Base-by-base conservation (phyloP, 2,113 vertebrate genomes). In the Naja naja region DNA sequence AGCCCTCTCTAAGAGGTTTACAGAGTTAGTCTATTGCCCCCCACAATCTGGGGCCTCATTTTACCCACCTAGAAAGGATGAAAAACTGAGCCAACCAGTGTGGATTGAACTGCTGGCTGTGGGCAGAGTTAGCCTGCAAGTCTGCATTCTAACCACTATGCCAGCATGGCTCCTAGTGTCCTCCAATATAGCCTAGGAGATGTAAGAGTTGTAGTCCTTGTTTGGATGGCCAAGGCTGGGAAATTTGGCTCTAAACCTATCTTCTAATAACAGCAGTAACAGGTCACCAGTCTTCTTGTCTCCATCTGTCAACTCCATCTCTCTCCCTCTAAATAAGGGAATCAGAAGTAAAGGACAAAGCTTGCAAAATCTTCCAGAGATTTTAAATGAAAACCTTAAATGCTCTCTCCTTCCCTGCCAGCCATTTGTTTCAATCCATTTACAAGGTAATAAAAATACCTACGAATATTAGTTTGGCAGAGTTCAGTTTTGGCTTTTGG, bases 381-480 rank as follows among this genome's bases (percentile, higher is more conserved):
- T 92, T 94, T 14, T 85, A 89, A 95, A 95, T 86, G 58, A 94
- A 96, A 30, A 30, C 34, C 39, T 95, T 91, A 92, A 43, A 0
- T 0, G 34, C 34, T 87, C 25, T 92, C 92, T 95, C 49, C 93
- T 94, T 60, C 95, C 93, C 14, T 94, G 89, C 93, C 95, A 89
- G 92, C 92, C 88, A 89, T 0, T 1, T 60, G 69, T 92, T 90
- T 88, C 60, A 34, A 94, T 92, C 87, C 93, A 91, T 54, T 93
- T 95, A 95, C 93, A 69, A 94, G 95, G 93, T 96, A 97, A 96
- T 96, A 96, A 81, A 97, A 96, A 96, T 85, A 92, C 87, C 87
- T 95, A 94, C 94, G 95, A 96, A 96, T 96, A 97, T 96, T 97
- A 97, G 96, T 97, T 97, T 97, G 96, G 96, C 96, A 97, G 96